phyloP scores from a whole-genome alignment of 2,888 invertebrate species.

The Cantharis rustica region DNA sequence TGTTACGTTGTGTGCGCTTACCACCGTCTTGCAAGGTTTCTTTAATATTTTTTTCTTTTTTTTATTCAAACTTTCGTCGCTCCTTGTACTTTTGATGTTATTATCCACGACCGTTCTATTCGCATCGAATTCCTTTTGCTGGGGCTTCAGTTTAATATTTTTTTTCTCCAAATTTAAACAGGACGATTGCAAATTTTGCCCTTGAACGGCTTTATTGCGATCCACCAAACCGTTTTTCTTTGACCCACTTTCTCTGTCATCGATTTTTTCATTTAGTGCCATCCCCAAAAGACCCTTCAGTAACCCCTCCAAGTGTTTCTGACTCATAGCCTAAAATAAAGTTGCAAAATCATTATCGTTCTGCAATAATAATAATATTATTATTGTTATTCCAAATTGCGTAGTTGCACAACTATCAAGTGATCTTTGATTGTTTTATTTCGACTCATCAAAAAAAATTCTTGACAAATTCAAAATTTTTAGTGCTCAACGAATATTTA shows the following conservation, averaged over 20 bases:
- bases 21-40: neutral
- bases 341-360: constrained; percentile 21
- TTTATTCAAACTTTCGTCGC: neutral
- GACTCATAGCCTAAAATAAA: constrained; percentile 40
- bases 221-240: constrained; percentile 7
- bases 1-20: neutral
- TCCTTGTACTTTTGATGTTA: neutral
- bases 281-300: constrained; percentile 50
- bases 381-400: neutral
- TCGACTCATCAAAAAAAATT: neutral
- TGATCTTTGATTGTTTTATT: constrained; percentile 17
- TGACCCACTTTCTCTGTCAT: constrained; percentile 16
- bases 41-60: neutral
- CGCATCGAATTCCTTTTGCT: neutral
- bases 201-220: neutral
- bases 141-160: neutral
- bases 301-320: constrained; percentile 49
- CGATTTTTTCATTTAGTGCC: constrained; percentile 24
- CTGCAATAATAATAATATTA: constrained; percentile 2
- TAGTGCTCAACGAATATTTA: neutral
- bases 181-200: neutral
- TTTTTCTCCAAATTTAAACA: neutral
- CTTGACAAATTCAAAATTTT: neutral
- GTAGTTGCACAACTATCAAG: constrained; percentile 9
- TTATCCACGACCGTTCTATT: neutral